Base-by-base conservation (phyloP, 2,888 invertebrate species). In the Amblyjoppa proteus region DNA sequence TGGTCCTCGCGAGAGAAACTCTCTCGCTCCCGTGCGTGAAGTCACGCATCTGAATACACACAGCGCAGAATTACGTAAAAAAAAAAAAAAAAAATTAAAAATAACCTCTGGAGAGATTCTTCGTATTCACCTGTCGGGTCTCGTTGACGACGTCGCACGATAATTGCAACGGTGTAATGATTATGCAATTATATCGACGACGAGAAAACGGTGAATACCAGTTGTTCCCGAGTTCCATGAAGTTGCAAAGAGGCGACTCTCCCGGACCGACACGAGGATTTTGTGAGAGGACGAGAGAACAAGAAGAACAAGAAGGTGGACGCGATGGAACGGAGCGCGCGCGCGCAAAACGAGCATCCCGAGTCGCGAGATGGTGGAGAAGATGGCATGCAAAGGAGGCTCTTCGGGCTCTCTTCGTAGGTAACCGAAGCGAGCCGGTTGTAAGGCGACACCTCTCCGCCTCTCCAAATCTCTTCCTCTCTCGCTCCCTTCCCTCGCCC, bases 361-460 rank as follows among this genome's bases (percentile, higher is more conserved):
- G 89, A 92, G 70, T 87, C 34, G 82, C 88, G 89, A 94, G 94
- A 93, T 93, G 93, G 93, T 93, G 93, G 92, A 93, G 92, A 90
- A 94, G 93, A 94, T 94, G 94, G 94, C 92, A 94, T 94, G 94
- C 94, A 94, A 94, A 94, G 91, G 91, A 93, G 93, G 92, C 92
- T 93, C 86, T 81, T 74, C 53, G 51, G 38, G n/a, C 56, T 73
- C 80, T 74, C 82, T 91, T 92, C 91, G 92, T 92, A 91, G 92
- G 92, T 92, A 92, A 93, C 92, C 90, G 92, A 92, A 92, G 91
- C 92, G 91, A 94, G 94, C 93, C 93, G 93, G 94, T 94, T 94
- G 94, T 94, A 94, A 94, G 93, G 92, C 93, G 94, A 94, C 94
- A 94, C 94, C 93, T 94, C 92, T 93, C 45, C 92, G 90, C 88